Evolutionary conservation across 1,140 invertebrate species (phyloP).

Genomic region (Antheraea pernyi): DNA sequence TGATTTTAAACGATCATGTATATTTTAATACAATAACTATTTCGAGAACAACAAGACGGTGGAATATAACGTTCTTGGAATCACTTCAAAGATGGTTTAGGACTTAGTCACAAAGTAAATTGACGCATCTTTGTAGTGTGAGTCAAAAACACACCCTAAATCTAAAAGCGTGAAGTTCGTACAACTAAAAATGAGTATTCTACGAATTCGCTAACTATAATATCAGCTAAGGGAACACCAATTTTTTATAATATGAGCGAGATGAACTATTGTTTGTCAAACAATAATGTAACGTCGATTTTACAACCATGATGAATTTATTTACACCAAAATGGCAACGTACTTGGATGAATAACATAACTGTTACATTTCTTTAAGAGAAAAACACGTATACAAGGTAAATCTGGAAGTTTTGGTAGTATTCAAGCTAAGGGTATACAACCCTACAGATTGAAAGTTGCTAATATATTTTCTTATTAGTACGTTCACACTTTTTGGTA

Average conservation of each 20-base stretch:
- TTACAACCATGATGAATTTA: not conserved
- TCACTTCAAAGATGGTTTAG: not conserved
- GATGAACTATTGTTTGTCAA: too few species aligned
- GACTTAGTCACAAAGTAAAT: slow-evolving; percentile 9
- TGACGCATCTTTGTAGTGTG: not conserved
- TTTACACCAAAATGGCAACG: too few species aligned
- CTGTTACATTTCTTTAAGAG: not conserved
- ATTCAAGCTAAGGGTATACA: too few species aligned
- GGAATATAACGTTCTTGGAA: not conserved
- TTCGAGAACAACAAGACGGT: too few species aligned
- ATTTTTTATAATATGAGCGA: not conserved
- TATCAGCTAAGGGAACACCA: too few species aligned
- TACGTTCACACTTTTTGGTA: not conserved
- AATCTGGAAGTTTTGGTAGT: too few species aligned
- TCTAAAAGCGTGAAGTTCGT: not conserved
- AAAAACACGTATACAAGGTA: too few species aligned
- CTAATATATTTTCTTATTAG: not conserved
- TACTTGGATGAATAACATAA: not conserved
- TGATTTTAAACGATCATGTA: too few species aligned
- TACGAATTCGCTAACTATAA: not conserved
- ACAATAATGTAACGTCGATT: not conserved
- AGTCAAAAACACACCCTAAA: not conserved
- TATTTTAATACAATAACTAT: too few species aligned
- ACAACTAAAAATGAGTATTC: not conserved
- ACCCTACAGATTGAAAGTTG: too few species aligned